Percentiles rank a stretch among this genome's conserved stretches.
phyloP scores from a whole-genome alignment of 2,797 vertebrate species.

The Phrynocephalus forsythii region DNA sequence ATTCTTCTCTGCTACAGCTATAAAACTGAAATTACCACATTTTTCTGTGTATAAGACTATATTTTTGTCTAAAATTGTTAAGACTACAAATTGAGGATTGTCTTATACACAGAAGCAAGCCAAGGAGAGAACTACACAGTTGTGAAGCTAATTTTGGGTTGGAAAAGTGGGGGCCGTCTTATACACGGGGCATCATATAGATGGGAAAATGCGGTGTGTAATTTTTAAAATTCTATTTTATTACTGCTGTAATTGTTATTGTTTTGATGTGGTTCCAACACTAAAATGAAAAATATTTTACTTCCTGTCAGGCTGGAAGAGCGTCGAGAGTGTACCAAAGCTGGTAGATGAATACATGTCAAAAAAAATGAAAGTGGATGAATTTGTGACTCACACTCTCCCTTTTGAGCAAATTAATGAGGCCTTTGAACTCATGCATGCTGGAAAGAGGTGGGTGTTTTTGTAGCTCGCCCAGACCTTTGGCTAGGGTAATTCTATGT shows the following conservation, averaged over 20 bases:
- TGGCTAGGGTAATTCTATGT: neutral
- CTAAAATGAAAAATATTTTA: neutral
- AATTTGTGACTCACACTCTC: slow-evolving; percentile 92
- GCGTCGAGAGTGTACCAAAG: slow-evolving; percentile 91
- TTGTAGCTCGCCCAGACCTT: neutral
- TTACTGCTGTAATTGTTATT: no score
- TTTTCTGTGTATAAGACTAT: no score
- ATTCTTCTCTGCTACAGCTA: no score
- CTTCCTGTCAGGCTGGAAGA: slow-evolving; percentile 90
- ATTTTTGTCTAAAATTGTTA: no score
- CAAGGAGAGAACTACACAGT: no score
- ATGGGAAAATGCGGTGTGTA: no score
- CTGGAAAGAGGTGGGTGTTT: slow-evolving; percentile 86
- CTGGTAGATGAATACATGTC: slow-evolving; percentile 93
- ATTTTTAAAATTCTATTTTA: neutral
- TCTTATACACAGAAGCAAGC: no score
- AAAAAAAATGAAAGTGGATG: slow-evolving; percentile 95
- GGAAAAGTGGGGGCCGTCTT: no score
- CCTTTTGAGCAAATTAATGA: slow-evolving; percentile 92
- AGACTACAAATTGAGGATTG: no score
- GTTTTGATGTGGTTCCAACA: neutral
- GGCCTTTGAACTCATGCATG: slow-evolving; percentile 92
- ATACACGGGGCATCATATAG: no score
- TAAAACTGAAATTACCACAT: no score
- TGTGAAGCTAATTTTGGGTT: no score